Conservation (phyloP, 2,888 invertebrate species). For the Microctonus brassicae region DNA sequence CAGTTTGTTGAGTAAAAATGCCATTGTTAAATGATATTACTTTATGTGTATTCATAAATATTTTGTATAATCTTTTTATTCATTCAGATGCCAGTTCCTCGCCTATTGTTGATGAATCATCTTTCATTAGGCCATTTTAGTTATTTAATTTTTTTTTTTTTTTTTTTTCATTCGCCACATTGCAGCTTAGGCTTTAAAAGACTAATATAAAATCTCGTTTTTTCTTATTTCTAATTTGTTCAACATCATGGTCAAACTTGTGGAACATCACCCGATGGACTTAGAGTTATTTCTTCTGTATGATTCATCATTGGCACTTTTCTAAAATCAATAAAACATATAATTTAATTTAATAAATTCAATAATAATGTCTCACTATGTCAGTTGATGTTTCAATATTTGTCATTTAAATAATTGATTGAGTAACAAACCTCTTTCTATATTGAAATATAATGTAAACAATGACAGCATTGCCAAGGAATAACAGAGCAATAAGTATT, state of each 20-base stretch:
- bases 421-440: conserved; percentile 74
- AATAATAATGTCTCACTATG: neutral
- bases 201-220: neutral
- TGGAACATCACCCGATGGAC: conserved; percentile 51
- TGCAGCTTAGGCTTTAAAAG: neutral
- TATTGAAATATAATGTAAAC: conserved; percentile 82
- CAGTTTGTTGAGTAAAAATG: neutral
- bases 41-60: conserved; percentile 11
- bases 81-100: neutral
- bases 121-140: neutral
- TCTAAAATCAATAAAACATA: conserved; percentile 56
- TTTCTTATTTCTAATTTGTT: neutral
- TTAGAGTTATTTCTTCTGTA: conserved; percentile 66
- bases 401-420: conserved; percentile 6
- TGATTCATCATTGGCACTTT: conserved; percentile 63
- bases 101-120: neutral
- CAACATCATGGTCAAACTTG: conserved; percentile 57
- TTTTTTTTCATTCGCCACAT: neutral
- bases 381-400: neutral
- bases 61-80: conserved; percentile 3
- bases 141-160: neutral
- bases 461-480: conserved; percentile 81
- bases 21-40: neutral
- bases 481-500: conserved; percentile 78
- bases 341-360: too few species aligned